Conservation (phyloP, 2,113 vertebrate species). For the Shinisaurus crocodilurus region DNA sequence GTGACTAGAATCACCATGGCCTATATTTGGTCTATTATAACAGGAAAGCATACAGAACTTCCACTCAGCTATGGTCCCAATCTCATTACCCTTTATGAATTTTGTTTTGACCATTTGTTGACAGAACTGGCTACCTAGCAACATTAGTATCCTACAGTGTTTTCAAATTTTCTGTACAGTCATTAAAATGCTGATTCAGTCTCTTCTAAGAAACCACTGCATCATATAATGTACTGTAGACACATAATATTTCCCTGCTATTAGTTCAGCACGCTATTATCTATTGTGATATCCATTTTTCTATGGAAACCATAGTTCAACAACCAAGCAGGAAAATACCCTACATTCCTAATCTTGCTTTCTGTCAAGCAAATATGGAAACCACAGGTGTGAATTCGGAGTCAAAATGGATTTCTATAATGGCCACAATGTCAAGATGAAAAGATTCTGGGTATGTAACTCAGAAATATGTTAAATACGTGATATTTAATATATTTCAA, state of each 20-base stretch:
- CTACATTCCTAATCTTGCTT: neutral
- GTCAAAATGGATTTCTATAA: neutral
- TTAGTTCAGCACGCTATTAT: neutral
- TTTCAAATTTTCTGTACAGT: conserved; percentile 6
- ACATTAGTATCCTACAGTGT: neutral
- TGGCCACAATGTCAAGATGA: neutral
- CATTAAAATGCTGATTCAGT: conserved; percentile 35
- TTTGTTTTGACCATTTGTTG: neutral
- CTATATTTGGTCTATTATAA: neutral
- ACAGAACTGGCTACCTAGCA: neutral
- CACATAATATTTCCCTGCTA: neutral
- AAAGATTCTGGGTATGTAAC: neutral
- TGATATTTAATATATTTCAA: too few species aligned
- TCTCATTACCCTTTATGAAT: neutral
- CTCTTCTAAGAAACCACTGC: neutral
- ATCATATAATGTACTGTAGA: neutral
- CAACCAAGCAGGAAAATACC: too few species aligned
- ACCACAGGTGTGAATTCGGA: neutral
- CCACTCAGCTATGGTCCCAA: neutral
- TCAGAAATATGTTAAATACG: too few species aligned
- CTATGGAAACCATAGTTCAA: too few species aligned
- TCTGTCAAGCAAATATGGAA: neutral
- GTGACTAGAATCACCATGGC: neutral
- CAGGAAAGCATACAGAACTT: neutral
- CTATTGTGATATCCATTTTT: neutral